Conservation (phyloP, 2,888 invertebrate genomes). For the Sialis fuliginosa region DNA sequence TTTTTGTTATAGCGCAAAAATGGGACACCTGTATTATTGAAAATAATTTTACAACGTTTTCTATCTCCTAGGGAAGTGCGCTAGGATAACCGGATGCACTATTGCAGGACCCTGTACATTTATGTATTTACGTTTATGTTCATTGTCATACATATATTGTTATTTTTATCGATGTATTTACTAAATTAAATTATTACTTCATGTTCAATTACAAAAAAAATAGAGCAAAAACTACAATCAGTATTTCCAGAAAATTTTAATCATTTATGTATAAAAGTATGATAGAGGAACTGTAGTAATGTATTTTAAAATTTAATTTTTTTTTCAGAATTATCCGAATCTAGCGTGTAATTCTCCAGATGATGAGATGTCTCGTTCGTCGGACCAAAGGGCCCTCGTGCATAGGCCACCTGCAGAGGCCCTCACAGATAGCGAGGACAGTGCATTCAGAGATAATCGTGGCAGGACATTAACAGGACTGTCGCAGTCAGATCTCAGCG, state of each 20-base stretch:
- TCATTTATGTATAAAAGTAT: background rate
- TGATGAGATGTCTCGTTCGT: slow-evolving; percentile 9
- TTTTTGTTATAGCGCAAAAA: no score
- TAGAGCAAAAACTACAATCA: no score
- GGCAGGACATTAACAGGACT: slow-evolving; percentile 54
- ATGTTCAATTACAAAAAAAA: background rate
- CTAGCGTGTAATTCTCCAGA: slow-evolving; percentile 6
- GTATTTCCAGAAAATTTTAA: no score
- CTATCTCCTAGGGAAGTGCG: no score
- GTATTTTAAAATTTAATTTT: background rate
- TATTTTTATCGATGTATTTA: background rate
- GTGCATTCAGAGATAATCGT: slow-evolving; percentile 22
- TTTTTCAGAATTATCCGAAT: slow-evolving; percentile 4
- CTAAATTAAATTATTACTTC: background rate
- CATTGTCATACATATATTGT: background rate
- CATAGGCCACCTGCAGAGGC: slow-evolving; percentile 25
- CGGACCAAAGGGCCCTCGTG: slow-evolving; percentile 32
- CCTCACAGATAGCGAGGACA: slow-evolving; percentile 17
- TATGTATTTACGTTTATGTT: background rate
- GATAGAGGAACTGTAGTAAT: background rate
- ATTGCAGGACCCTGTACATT: no score
- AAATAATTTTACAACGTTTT: no score
- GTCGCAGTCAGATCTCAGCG: slow-evolving; percentile 63
- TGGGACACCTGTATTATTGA: no score
- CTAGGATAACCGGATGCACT: no score